Evolutionary conservation across 2,797 vertebrate genomes (phyloP).

Genomic region (Gila robusta): DNA sequence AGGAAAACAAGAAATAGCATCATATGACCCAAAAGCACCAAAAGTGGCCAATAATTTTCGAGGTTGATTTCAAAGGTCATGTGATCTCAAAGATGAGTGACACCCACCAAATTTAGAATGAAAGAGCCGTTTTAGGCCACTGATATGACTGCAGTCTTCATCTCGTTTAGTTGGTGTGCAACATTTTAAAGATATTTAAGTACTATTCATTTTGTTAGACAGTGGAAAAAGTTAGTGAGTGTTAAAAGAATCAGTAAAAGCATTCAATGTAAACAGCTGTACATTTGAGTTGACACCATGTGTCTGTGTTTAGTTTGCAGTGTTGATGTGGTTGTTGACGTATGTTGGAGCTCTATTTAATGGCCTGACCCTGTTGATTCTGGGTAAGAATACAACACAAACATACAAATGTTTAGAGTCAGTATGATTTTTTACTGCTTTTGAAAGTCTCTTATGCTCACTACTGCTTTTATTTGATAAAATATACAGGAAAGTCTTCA

Average conservation of each 20-base stretch:
- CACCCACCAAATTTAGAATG: background rate
- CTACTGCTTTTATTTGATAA: background rate
- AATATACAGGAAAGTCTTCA: background rate
- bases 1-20: too few species aligned
- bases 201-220: background rate
- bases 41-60: background rate
- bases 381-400: conserved; percentile 83
- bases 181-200: background rate
- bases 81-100: background rate
- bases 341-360: conserved; percentile 99
- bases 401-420: background rate
- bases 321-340: conserved; percentile 99
- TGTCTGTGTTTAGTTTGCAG: conserved; percentile 88
- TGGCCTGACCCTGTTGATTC: conserved; percentile 96
- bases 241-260: background rate
- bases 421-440: background rate
- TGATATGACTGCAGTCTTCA: background rate
- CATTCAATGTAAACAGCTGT: background rate
- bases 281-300: background rate
- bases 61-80: background rate
- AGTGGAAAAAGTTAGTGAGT: background rate
- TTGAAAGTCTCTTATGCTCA: background rate
- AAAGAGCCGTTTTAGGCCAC: background rate
- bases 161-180: background rate
- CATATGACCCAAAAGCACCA: too few species aligned